Evolutionary conservation across 2,888 invertebrate species (phyloP).

Genomic region (Leucoptera coffeella): DNA sequence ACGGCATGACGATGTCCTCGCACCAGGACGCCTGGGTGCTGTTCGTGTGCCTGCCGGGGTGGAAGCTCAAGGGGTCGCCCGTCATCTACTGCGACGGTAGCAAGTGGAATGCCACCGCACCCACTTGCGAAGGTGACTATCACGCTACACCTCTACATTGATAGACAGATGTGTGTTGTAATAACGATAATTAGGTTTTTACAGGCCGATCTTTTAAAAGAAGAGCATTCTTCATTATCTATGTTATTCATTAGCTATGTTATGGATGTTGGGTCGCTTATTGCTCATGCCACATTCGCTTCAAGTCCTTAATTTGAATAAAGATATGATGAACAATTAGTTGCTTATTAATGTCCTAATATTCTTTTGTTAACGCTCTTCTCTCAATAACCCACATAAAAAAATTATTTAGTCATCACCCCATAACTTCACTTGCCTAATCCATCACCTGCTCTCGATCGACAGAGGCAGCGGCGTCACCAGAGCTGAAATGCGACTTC

Average conservation of each 20-base stretch:
- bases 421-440: constrained; percentile 1
- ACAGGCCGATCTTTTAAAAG: too few species aligned
- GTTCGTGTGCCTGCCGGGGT: constrained; percentile 63
- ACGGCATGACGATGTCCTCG: constrained; percentile 45
- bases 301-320: too few species aligned
- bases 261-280: too few species aligned
- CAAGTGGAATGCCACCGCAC: constrained; percentile 63
- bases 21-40: constrained; percentile 52
- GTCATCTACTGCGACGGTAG: constrained; percentile 66
- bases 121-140: constrained; percentile 47
- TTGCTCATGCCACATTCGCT: too few species aligned
- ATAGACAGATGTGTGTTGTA: not conserved
- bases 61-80: constrained; percentile 50
- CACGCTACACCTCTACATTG: not conserved
- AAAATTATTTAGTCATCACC: too few species aligned
- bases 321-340: too few species aligned
- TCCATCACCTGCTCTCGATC: too few species aligned
- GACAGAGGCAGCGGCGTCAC: constrained; percentile 15
- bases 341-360: too few species aligned
- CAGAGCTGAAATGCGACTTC: constrained; percentile 57
- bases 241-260: too few species aligned
- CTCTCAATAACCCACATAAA: too few species aligned
- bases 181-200: not conserved
- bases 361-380: too few species aligned
- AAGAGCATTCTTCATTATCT: too few species aligned